Evolutionary conservation across 2,888 invertebrate species (phyloP).

Genomic region (Entomobrya multifasciata): DNA sequence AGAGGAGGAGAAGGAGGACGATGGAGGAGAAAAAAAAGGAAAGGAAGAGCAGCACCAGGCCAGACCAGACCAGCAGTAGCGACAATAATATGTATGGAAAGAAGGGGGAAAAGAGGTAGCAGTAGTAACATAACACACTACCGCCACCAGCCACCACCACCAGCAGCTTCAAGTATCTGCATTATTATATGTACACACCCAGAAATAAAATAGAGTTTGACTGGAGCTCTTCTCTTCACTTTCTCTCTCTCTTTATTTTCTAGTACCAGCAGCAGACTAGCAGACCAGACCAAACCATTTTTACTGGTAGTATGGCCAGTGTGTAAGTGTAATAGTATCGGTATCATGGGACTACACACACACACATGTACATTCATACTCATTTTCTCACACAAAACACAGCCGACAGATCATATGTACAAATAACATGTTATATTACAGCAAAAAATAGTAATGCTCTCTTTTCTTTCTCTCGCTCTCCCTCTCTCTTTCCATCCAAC

Average conservation of each 20-base stretch:
- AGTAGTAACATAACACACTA: constrained; percentile 15
- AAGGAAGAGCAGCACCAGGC: not conserved
- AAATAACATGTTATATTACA: constrained; percentile 24
- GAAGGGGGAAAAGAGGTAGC: not conserved
- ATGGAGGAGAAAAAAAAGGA: constrained; percentile 34
- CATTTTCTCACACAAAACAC: not conserved
- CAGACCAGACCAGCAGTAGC: not conserved
- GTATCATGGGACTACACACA: constrained; percentile 46
- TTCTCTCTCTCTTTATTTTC: not conserved
- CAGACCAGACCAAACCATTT: constrained; percentile 22
- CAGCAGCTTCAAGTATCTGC: constrained; percentile 62
- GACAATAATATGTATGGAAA: constrained; percentile 13
- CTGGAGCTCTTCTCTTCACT: constrained; percentile 37
- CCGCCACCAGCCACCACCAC: constrained; percentile 22
- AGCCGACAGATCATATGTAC: not conserved
- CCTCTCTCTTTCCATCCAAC: not conserved
- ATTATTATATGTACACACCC: constrained; percentile 72
- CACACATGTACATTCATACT: constrained; percentile 29
- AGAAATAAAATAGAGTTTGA: constrained; percentile 64
- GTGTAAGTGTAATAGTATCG: constrained; percentile 30
- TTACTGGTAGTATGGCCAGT: no score
- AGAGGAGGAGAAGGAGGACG: constrained; percentile 36
- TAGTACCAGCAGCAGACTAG: not conserved
- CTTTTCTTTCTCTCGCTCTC: constrained; percentile 21
- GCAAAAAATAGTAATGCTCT: constrained; percentile 24